Conservation (phyloP, 2,113 vertebrate genomes). For the Rhinichthys klamathensis region DNA sequence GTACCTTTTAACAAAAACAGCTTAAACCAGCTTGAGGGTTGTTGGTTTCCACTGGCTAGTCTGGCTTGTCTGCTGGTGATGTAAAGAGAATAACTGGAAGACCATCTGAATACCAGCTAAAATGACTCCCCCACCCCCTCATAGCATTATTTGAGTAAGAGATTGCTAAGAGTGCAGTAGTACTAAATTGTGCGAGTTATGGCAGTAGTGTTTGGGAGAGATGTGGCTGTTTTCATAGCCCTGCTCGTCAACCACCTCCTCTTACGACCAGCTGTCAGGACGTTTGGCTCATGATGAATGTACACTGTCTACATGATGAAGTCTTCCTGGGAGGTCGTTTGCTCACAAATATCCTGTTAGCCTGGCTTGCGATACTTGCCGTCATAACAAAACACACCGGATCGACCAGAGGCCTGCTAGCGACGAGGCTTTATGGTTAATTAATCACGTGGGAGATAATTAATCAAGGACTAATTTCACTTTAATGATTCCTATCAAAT, state of each 20-base stretch:
- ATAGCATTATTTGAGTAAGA: constrained; percentile 23
- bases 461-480: constrained; percentile 55
- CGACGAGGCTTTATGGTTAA: constrained; percentile 46
- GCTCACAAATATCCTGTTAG: constrained; percentile 56
- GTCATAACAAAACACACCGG: constrained; percentile 51
- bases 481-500: constrained; percentile 57
- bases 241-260: constrained; percentile 48
- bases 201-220: constrained; percentile 49
- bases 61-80: not conserved
- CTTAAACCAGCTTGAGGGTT: not conserved
- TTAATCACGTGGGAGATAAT: constrained; percentile 59
- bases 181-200: constrained; percentile 52
- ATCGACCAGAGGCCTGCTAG: constrained; percentile 37
- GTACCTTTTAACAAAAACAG: not conserved
- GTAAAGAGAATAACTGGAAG: not conserved
- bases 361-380: constrained; percentile 40
- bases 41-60: not conserved
- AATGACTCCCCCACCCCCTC: not conserved
- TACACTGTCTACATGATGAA: constrained; percentile 58
- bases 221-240: constrained; percentile 54
- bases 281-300: constrained; percentile 59
- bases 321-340: constrained; percentile 56
- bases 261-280: constrained; percentile 58
- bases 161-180: constrained; percentile 21
- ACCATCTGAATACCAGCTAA: not conserved